phyloP scores from a whole-genome alignment of 2,888 invertebrate genomes.

The Micropterix aruncella region DNA sequence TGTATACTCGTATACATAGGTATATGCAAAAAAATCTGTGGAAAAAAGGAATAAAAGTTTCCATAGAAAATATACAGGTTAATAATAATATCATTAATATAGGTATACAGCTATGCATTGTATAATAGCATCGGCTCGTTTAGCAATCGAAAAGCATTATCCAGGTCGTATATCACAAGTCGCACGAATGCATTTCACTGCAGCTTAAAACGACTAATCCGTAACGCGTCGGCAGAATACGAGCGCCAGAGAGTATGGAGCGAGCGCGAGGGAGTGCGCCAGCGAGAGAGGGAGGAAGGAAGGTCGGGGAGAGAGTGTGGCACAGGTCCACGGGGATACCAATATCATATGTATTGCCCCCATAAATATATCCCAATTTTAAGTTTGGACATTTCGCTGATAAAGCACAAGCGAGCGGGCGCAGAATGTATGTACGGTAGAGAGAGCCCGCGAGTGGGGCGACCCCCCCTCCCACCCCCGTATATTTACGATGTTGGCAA shows the following conservation, averaged over 20 bases:
- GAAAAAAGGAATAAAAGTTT: no score
- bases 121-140: conserved; percentile 34
- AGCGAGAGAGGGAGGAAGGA: not conserved
- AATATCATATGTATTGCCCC: not conserved
- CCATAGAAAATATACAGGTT: no score
- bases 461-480: no score
- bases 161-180: conserved; percentile 32
- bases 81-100: no score
- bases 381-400: conserved; percentile 1
- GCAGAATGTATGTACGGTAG: no score
- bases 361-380: conserved; percentile 1
- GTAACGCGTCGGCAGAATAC: conserved; percentile 13
- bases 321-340: not conserved
- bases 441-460: not conserved
- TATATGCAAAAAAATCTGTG: no score
- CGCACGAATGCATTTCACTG: conserved; percentile 22
- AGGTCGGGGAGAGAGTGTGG: not conserved
- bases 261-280: no score
- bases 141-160: conserved; percentile 36
- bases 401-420: conserved; percentile 1
- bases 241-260: no score
- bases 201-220: conserved; percentile 39
- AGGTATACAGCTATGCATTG: no score
- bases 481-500: not conserved
- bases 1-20: no score